Percentiles rank a stretch among this genome's conserved stretches.
phyloP scores from a whole-genome alignment of 2,888 invertebrate genomes.

The Cryptophagus acutangulus region DNA sequence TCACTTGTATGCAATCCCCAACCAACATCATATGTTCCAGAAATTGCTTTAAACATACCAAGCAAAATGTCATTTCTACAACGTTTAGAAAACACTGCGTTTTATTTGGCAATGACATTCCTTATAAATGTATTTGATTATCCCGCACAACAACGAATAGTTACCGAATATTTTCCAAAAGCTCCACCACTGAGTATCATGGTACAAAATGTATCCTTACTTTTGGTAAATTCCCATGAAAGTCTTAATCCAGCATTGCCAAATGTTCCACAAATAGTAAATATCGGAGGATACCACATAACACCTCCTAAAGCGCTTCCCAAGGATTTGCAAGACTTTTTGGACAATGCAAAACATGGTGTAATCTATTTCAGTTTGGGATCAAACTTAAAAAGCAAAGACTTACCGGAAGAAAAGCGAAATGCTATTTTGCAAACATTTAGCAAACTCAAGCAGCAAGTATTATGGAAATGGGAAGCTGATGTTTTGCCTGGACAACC shows the following conservation, averaged over 20 bases:
- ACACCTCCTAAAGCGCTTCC: conserved; percentile 46
- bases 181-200: conserved; percentile 26
- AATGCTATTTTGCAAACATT: conserved; percentile 55
- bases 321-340: conserved; percentile 42
- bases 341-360: conserved; percentile 48
- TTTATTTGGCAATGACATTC: conserved; percentile 13
- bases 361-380: conserved; percentile 58
- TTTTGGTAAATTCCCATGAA: conserved; percentile 45
- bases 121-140: conserved; percentile 25
- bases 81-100: conserved; percentile 50
- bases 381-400: conserved; percentile 53
- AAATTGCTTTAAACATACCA: conserved; percentile 41
- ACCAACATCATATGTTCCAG: conserved; percentile 51
- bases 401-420: conserved; percentile 51
- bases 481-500: conserved; percentile 52
- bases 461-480: conserved; percentile 68
- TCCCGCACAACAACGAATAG: conserved; percentile 25
- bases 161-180: conserved; percentile 27
- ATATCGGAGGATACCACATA: conserved; percentile 44
- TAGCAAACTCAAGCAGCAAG: conserved; percentile 55
- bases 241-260: conserved; percentile 50
- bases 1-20: conserved; percentile 50
- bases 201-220: conserved; percentile 32
- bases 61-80: conserved; percentile 50
- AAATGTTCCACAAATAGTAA: conserved; percentile 31